phyloP scores from a whole-genome alignment of 2,113 vertebrate species.

The Pseudonaja textilis region DNA sequence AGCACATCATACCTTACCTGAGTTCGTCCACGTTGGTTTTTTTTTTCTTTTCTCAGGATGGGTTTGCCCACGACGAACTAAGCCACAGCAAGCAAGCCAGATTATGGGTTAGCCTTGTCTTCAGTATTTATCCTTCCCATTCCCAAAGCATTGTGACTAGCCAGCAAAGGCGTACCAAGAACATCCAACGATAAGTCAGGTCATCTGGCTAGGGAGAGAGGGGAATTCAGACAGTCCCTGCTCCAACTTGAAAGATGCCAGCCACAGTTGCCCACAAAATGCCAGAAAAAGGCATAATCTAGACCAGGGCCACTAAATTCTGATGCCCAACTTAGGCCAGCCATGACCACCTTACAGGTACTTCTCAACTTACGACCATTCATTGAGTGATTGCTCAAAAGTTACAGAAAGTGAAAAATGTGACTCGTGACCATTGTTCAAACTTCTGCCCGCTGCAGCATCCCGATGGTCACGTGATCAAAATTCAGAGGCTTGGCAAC shows the following conservation, averaged over 20 bases:
- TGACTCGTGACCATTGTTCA: no score
- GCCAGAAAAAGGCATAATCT: neutral
- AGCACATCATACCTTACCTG: neutral
- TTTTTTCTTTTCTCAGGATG: neutral
- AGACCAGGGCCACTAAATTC: neutral
- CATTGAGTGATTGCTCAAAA: no score
- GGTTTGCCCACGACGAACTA: neutral
- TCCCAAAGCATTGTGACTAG: neutral
- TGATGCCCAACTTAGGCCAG: neutral
- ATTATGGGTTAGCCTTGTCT: neutral
- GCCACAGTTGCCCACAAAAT: neutral
- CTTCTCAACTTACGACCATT: no score
- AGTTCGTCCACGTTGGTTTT: neutral
- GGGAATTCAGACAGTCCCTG: neutral
- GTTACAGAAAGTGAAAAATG: no score
- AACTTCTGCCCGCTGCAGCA: no score
- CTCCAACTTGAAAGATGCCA: neutral
- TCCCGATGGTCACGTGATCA: no score
- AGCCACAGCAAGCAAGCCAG: neutral
- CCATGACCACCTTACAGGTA: no score
- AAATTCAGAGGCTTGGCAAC: no score
- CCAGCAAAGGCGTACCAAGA: neutral
- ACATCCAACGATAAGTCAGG: neutral
- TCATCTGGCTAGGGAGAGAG: neutral
- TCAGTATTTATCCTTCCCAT: neutral